Percentiles rank a stretch among this genome's conserved stretches.
Conservation (phyloP, 1,140 invertebrate genomes). For the Rhyzopertha dominica region DNA sequence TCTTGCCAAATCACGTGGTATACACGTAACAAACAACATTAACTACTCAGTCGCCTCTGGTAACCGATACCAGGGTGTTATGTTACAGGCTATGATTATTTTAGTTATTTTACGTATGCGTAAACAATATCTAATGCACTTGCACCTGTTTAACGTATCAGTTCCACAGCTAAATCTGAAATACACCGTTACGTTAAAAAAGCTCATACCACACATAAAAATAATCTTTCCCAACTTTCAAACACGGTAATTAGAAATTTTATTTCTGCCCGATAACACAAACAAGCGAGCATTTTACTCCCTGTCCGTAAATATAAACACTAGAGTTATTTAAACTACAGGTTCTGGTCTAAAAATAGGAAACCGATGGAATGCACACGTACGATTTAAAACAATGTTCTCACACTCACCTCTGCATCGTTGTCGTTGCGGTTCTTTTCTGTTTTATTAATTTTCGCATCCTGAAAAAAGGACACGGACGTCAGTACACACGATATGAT, state of each 20-base stretch:
- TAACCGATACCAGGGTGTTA: not conserved
- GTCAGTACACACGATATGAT: conserved; percentile 17
- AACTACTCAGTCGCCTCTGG: too few relatives aligned
- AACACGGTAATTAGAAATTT: conserved; percentile 1
- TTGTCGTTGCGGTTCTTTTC: conserved; percentile 35
- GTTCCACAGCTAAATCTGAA: too few relatives aligned
- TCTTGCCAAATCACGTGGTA: conserved; percentile 16
- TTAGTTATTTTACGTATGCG: not conserved
- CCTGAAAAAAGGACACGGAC: conserved; percentile 32
- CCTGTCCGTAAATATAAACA: conserved; percentile 1
- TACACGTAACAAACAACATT: too few relatives aligned
- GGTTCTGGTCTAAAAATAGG: not conserved
- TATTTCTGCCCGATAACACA: conserved; percentile 8
- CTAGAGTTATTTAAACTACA: not conserved
- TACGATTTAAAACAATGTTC: conserved; percentile 5
- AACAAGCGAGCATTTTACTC: conserved; percentile 6
- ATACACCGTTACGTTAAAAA: too few relatives aligned
- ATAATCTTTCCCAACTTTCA: not conserved
- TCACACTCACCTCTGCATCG: conserved; percentile 37
- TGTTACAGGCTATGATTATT: not conserved
- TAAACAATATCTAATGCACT: not conserved
- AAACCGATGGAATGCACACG: not conserved
- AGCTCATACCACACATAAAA: not conserved
- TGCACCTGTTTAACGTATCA: conserved; percentile 1
- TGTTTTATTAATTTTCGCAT: conserved; percentile 33